These are phyloP conservation scores for Botia kubotai DNA, from an alignment of 2,797 vertebrate genomes.

Conservation along the genomic window DNA sequence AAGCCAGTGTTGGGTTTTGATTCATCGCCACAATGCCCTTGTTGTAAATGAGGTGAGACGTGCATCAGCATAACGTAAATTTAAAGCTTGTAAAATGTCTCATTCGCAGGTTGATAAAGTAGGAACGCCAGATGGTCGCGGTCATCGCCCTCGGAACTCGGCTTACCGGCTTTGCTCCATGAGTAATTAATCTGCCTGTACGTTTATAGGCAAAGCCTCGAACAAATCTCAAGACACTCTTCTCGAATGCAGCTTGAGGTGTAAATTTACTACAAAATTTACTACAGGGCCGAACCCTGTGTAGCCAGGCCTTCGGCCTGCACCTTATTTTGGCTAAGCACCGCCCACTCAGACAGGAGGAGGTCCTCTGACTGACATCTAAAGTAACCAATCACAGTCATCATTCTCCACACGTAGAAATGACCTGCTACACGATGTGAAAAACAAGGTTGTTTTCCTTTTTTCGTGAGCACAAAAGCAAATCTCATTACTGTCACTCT, in stretches of 20 bases:
- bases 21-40: constrained; percentile 70
- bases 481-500: constrained; percentile 28
- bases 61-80: constrained; percentile 59
- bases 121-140: constrained; percentile 7
- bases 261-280: constrained; percentile 10
- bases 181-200: constrained; percentile 23
- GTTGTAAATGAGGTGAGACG: constrained; percentile 68
- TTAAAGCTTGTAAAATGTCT: constrained; percentile 46
- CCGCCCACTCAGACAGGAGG: neutral
- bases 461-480: constrained; percentile 21
- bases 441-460: neutral
- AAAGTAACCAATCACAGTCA: neutral
- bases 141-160: constrained; percentile 10
- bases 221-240: neutral
- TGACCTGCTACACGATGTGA: neutral
- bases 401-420: neutral
- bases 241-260: neutral
- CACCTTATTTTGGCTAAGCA: too few relatives aligned
- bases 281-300: neutral
- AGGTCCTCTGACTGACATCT: neutral
- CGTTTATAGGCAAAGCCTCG: constrained; percentile 3
- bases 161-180: constrained; percentile 29
- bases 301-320: too few relatives aligned
- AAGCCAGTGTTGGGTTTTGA: constrained; percentile 65
- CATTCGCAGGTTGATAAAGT: constrained; percentile 42